Base-by-base conservation (phyloP, 2,113 vertebrate genomes). In the Zosterops pallidus region DNA sequence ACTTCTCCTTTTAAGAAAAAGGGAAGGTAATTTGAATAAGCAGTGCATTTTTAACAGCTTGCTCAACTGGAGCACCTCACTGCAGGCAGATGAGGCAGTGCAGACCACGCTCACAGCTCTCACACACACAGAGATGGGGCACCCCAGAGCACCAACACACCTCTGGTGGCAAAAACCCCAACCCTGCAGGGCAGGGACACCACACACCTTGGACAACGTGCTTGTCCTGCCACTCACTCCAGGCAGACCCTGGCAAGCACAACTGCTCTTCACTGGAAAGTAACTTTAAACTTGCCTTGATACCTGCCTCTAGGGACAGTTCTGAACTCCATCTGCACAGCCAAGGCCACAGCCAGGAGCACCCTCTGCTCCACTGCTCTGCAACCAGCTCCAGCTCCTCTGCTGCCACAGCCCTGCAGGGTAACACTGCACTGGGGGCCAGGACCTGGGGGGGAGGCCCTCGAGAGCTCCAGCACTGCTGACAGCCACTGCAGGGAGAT, bases 71-170 rank as follows among this genome's bases (percentile, higher is more conserved):
- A 21, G 5, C 47, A 47, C 19, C 20, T 33, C 7, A 0, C 11
- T 0, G 4, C 35, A 12, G 0, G 4, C 57, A 42, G n/a, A 42
- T 25, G 49, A 75, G 47, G 77, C 0, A 0, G 49, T 1, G 1
- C 49, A 15, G 39, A 53, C 17, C 1, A 0, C 0, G 8, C 50
- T 62, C 4, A 4, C 44, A 59, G 67, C 46, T 28, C 80, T 41
- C 67, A 70, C 67, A 70, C 55, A 9, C 47, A 23, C 0, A 0
- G 44, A 52, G 29, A 62, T 18, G 28, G 31, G 14, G 39, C 65
- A 33, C 25, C 52, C 3, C 0, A 1, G 6, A 46, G 63, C 68
- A 44, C 41, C 28, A 56, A 4, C 26, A 20, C 41, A 20, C 14
- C 44, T 42, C 50, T 14, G 2, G 0, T 6, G 31, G 41, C 57